Base-by-base conservation (phyloP, 2,113 vertebrate species). In the Agelaius phoeniceus region DNA sequence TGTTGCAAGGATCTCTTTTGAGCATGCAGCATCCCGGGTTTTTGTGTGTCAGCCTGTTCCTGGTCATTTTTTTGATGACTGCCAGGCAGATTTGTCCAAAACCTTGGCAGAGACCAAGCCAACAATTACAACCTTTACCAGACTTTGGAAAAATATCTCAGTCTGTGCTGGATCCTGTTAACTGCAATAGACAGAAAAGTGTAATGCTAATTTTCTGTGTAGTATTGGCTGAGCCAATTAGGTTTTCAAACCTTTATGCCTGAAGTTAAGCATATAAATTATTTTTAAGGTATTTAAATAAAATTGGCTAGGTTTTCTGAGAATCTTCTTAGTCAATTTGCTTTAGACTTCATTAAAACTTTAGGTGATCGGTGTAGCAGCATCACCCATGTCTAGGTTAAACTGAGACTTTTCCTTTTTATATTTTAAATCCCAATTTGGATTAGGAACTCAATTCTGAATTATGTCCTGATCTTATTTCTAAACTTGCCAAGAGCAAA, bases 261-360 rank as follows among this genome's bases (percentile, higher is more conserved):
- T 88, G 88, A 96, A 94, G 94, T 96, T 87, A 91, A 96, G 52
- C 75, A 74, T 93, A 90, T 93, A 90, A 96, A 96, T 96, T 95
- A 94, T 94, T 96, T 95, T 97, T 86, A 68, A 89, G 57, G 57
- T 75, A 80, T 94, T 96, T 96, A 94, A 94, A 88, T 94, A 84
- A 92, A 88, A 93, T 90, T 65, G 69, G 35, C 31, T 37, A 13
- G 39, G 37, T 77, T 97, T 96, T 90, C 52, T 49, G 28, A 74
- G 65, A 55, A 88, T 88, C 61, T 80, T 93, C 55, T 80, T 48
- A 91, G 75, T 65, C 82, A 90, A 83, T 91, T 94, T 97, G 39
- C 86, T 84, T 94, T 78, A 93, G 44, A 90, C 37, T 92, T 96
- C 92, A 95, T 94, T 96, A 93, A 96, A 95, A 95, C 35, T 90